A percentile compares a stretch with the other conserved stretches of the same genome.
phyloP scores from a whole-genome alignment of 2,888 invertebrate species.

The Machimus rusticus region DNA sequence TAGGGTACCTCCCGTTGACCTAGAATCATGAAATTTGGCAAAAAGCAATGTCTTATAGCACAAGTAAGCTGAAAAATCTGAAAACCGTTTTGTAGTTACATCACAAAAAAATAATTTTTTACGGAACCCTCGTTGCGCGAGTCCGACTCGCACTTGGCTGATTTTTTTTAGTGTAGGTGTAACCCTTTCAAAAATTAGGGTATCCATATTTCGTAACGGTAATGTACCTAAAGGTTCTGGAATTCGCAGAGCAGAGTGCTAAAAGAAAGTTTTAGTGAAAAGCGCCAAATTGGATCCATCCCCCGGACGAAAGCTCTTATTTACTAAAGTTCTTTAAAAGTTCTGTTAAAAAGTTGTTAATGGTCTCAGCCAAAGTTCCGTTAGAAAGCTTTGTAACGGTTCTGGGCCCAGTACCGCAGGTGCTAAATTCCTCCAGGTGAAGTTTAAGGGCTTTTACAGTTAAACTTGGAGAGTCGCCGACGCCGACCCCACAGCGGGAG shows the following conservation, averaged over 20 bases:
- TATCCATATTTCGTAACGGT: neutral
- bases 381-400: neutral
- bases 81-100: too few species aligned
- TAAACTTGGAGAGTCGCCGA: neutral
- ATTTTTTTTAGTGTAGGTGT: too few species aligned
- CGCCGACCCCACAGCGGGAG: neutral
- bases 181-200: too few species aligned
- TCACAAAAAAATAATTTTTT: too few species aligned
- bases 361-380: neutral
- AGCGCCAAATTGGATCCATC: neutral
- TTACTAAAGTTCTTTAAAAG: neutral
- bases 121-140: too few species aligned
- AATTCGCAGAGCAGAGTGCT: neutral
- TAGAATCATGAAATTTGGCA: too few species aligned
- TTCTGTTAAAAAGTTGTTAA: neutral
- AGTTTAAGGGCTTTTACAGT: neutral
- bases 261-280: neutral
- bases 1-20: too few species aligned
- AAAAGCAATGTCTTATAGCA: too few species aligned
- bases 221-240: neutral
- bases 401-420: neutral
- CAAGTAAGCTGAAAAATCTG: too few species aligned
- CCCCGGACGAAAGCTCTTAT: neutral
- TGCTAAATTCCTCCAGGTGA: neutral
- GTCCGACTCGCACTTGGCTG: too few species aligned